A percentile compares a stretch with the other conserved stretches of the same genome.
phyloP scores from a whole-genome alignment of 2,797 vertebrate species.

The Anniella stebbinsi region DNA sequence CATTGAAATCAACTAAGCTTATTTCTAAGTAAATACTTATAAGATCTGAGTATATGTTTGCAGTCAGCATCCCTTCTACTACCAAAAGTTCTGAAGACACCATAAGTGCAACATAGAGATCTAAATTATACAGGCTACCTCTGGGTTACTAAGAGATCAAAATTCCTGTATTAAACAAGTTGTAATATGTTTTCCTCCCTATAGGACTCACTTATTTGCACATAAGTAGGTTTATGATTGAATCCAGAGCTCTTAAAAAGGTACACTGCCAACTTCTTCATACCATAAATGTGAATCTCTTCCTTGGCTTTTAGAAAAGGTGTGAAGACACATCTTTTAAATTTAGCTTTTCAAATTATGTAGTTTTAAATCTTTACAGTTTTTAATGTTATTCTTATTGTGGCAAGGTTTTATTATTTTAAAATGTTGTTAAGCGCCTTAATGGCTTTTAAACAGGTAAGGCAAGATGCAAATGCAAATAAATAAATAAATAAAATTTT shows the following conservation, averaged over 20 bases:
- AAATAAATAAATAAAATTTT: too few relatives aligned
- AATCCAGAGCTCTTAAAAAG: neutral
- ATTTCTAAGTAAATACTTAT: slow-evolving; percentile 10
- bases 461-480: too few relatives aligned
- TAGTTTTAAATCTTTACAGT: too few relatives aligned
- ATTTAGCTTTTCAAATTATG: too few relatives aligned
- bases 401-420: too few relatives aligned
- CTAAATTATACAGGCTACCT: neutral
- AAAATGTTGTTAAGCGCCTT: too few relatives aligned
- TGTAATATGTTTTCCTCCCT: neutral
- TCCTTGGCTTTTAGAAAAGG: too few relatives aligned
- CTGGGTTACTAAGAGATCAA: slow-evolving; percentile 19
- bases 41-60: neutral
- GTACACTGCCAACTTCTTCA: slow-evolving; percentile 17
- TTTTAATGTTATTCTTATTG: too few relatives aligned
- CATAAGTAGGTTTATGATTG: neutral
- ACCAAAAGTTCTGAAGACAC: neutral
- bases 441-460: too few relatives aligned
- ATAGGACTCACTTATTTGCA: neutral
- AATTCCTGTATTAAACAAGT: neutral
- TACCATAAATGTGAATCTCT: neutral
- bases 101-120: neutral
- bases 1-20: neutral
- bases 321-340: too few relatives aligned
- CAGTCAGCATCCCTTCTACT: neutral